phyloP scores from a whole-genome alignment of 1,140 invertebrate genomes.

The Pogonomyrmex californicus region DNA sequence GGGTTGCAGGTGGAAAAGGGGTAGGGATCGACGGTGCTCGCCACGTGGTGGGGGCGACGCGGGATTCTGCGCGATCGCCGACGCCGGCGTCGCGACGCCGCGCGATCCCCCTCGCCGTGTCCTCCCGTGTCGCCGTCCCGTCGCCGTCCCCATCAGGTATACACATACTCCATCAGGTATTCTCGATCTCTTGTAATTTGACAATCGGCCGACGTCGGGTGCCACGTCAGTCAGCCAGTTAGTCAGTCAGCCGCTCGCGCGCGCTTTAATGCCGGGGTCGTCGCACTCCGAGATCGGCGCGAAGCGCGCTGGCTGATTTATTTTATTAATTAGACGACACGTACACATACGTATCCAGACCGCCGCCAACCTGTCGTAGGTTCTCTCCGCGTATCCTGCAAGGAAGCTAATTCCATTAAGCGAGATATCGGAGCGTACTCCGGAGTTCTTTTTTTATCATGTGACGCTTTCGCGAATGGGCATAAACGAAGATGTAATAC shows the following conservation, averaged over 20 bases:
- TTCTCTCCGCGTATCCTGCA: slow-evolving; percentile 41
- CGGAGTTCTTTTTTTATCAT: neutral
- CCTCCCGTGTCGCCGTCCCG: neutral
- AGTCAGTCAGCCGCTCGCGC: slow-evolving; percentile 65
- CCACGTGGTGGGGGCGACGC: slow-evolving; percentile 65
- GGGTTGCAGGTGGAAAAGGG: slow-evolving; percentile 76
- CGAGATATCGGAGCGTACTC: slow-evolving; percentile 28
- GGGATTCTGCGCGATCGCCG: slow-evolving; percentile 77
- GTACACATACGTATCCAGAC: neutral
- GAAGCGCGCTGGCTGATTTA: slow-evolving; percentile 69
- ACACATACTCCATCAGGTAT: slow-evolving; percentile 47
- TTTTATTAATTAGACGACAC: slow-evolving; percentile 76
- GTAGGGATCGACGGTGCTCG: slow-evolving; percentile 69
- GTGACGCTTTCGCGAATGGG: slow-evolving; percentile 1
- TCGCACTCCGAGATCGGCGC: slow-evolving; percentile 54
- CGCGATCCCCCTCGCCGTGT: neutral
- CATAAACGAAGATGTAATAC: slow-evolving; percentile 8
- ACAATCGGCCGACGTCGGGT: slow-evolving; percentile 79
- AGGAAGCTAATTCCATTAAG: slow-evolving; percentile 68
- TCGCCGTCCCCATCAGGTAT: neutral
- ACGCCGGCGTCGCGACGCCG: slow-evolving; percentile 37
- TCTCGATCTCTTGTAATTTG: slow-evolving; percentile 68
- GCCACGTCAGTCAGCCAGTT: slow-evolving; percentile 78
- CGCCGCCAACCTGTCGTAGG: slow-evolving; percentile 42
- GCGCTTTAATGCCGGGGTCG: slow-evolving; percentile 56